These are phyloP conservation scores for Clarias laeviceps DNA, from an alignment of 2,797 vertebrate genomes.

Conservation along the genomic window DNA sequence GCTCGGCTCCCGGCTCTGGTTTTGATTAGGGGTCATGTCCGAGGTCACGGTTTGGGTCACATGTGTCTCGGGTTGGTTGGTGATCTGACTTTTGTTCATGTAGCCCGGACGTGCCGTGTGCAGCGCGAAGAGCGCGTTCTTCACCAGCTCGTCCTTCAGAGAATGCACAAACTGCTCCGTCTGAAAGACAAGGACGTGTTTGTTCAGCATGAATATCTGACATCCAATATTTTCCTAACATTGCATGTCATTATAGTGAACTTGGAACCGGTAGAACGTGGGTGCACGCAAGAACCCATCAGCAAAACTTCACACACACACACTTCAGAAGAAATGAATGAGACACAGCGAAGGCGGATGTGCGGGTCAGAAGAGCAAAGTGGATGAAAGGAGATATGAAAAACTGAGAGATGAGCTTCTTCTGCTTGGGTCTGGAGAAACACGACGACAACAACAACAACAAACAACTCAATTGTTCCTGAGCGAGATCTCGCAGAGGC, in stretches of 20 bases:
- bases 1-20: slow-evolving; percentile 59
- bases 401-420: slow-evolving; percentile 25
- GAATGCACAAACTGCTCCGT: slow-evolving; percentile 94
- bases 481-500: slow-evolving; percentile 30
- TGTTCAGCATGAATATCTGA: slow-evolving; percentile 5
- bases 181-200: slow-evolving; percentile 65
- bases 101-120: slow-evolving; percentile 89
- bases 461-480: slow-evolving; percentile 77
- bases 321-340: slow-evolving; percentile 9
- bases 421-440: slow-evolving; percentile 35
- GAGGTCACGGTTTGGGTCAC: slow-evolving; percentile 48
- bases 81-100: slow-evolving; percentile 77
- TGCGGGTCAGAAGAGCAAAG: not conserved
- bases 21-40: not conserved
- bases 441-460: slow-evolving; percentile 59
- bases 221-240: slow-evolving; percentile 22
- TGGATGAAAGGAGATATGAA: slow-evolving; percentile 46
- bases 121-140: slow-evolving; percentile 90
- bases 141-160: slow-evolving; percentile 95
- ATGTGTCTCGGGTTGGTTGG: slow-evolving; percentile 47
- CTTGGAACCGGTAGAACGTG: slow-evolving; percentile 25
- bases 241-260: slow-evolving; percentile 6
- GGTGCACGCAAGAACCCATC: slow-evolving; percentile 10
- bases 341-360: not conserved
- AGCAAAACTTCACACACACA: slow-evolving; percentile 39